Conservation (phyloP, 1,140 invertebrate genomes). For the Eumaeus atala region DNA sequence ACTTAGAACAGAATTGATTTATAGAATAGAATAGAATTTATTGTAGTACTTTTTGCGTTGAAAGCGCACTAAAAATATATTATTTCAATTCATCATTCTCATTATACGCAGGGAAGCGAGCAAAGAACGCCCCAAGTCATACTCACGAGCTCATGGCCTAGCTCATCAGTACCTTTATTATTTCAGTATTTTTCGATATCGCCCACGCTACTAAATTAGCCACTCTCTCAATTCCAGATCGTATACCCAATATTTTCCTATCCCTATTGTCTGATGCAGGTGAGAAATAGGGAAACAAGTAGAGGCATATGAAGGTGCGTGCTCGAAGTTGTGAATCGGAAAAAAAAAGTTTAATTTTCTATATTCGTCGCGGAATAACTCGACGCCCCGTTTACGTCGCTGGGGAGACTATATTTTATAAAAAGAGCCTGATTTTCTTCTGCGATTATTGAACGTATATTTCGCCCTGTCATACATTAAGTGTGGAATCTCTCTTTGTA, state of each 20-base stretch:
- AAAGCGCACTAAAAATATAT: no score
- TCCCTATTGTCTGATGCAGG: conserved; percentile 34
- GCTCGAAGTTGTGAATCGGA: conserved; percentile 14
- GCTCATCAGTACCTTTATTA: no score
- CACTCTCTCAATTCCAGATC: conserved; percentile 22
- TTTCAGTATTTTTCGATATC: background rate
- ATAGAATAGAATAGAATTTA: no score
- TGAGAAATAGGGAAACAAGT: conserved; percentile 33
- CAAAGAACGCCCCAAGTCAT: no score
- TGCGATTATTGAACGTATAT: background rate
- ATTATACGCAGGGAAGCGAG: no score
- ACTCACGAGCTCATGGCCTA: no score
- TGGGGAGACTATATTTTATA: conserved; percentile 7
- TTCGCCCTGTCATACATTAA: background rate
- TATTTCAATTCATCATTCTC: no score
- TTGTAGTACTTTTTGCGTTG: no score
- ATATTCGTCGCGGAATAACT: background rate
- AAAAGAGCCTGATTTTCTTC: background rate
- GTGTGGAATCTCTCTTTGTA: no score
- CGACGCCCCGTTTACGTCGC: conserved; percentile 1
- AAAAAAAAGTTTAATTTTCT: conserved; percentile 2
- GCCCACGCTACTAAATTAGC: conserved; percentile 13
- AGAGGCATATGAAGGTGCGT: conserved; percentile 24
- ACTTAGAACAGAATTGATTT: no score
- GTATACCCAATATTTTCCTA: conserved; percentile 43